phyloP scores from a whole-genome alignment of 2,888 invertebrate genomes.

The Tetranychus piercei region DNA sequence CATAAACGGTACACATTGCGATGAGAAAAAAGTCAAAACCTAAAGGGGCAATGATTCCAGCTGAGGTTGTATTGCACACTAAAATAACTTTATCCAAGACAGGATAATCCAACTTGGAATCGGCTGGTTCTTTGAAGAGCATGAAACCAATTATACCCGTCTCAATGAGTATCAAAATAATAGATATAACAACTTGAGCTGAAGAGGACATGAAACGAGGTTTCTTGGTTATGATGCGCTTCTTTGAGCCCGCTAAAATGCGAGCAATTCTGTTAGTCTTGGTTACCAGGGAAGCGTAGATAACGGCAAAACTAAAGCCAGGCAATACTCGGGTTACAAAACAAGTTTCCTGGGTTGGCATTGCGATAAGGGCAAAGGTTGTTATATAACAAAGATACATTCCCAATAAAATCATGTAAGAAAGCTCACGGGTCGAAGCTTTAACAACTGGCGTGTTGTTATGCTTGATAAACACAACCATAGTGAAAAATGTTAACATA shows the following conservation, averaged over 20 bases:
- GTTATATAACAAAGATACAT: constrained; percentile 64
- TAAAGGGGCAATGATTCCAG: constrained; percentile 64
- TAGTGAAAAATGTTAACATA: constrained; percentile 53
- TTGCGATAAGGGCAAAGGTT: constrained; percentile 71
- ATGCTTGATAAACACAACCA: constrained; percentile 59
- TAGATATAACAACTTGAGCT: constrained; percentile 67
- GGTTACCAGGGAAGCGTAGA: constrained; percentile 86
- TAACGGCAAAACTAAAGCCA: constrained; percentile 86
- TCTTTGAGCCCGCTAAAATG: constrained; percentile 90
- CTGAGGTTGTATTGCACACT: constrained; percentile 44
- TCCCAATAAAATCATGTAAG: constrained; percentile 71
- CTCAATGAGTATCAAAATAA: constrained; percentile 68
- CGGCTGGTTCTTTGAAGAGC: constrained; percentile 43
- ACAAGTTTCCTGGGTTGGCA: constrained; percentile 56
- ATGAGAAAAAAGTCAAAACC: constrained; percentile 53
- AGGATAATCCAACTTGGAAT: constrained; percentile 39
- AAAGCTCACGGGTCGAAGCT: constrained; percentile 56
- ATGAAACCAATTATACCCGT: constrained; percentile 47
- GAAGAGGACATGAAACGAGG: constrained; percentile 81
- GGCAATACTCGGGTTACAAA: constrained; percentile 75
- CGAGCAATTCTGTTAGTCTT: constrained; percentile 92
- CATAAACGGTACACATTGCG: constrained; percentile 75
- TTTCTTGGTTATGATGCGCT: constrained; percentile 65
- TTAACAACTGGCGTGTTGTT: constrained; percentile 93
- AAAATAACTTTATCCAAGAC: constrained; percentile 41